phyloP scores from a whole-genome alignment of 2,888 invertebrate species.

The Machimus atricapillus region DNA sequence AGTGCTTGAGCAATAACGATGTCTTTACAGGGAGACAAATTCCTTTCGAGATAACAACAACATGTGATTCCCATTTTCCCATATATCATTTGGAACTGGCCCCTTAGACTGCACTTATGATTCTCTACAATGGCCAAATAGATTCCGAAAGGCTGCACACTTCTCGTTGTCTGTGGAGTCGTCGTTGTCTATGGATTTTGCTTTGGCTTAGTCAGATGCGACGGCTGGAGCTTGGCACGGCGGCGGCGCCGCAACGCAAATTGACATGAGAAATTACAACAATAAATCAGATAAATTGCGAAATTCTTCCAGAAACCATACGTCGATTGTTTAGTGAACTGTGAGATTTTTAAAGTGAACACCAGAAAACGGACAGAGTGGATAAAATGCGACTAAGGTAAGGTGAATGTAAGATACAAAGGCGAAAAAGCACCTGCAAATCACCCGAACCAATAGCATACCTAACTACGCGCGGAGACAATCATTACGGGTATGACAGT shows the following conservation, averaged over 20 bases:
- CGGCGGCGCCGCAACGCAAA: constrained; percentile 42
- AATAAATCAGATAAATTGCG: constrained; percentile 47
- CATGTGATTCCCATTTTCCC: neutral
- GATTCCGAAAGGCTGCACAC: constrained; percentile 35
- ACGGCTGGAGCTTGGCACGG: neutral
- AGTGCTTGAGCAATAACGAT: constrained; percentile 36
- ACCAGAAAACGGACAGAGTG: constrained; percentile 20
- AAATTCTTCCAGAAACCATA: constrained; percentile 45
- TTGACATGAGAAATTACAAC: constrained; percentile 46
- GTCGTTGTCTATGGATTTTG: neutral
- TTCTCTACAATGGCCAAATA: constrained; percentile 31
- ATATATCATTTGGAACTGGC: constrained; percentile 28
- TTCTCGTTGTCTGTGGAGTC: constrained; percentile 28
- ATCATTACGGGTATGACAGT: constrained; percentile 7
- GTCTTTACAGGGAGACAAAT: constrained; percentile 42
- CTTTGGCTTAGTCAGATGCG: neutral
- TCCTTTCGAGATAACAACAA: constrained; percentile 36
- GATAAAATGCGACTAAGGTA: constrained; percentile 16
- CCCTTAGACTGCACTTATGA: constrained; percentile 36
- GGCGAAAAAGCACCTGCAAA: constrained; percentile 41
- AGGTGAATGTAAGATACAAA: constrained; percentile 5
- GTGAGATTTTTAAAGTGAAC: constrained; percentile 30
- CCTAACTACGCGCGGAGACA: neutral
- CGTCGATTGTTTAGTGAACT: constrained; percentile 30
- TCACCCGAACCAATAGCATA: neutral